Evolutionary conservation across 1,140 invertebrate species (phyloP), one percentile per base, ranked within the genome.

Genomic region (Psilanteris sp.): DNA sequence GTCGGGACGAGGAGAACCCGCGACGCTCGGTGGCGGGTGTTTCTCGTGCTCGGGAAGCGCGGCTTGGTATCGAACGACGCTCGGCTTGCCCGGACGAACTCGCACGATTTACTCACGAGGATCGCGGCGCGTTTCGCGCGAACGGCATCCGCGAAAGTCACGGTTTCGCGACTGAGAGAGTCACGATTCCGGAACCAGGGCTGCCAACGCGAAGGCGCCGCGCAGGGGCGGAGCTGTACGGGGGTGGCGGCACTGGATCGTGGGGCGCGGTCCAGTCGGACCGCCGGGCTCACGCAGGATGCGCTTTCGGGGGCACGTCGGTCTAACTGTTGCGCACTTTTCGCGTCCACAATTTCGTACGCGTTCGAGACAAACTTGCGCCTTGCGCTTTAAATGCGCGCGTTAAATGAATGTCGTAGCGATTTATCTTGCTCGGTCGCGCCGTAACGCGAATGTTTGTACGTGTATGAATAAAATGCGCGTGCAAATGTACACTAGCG

Each of bases 101-200:
- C 18, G 18, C 18, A 20, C 18, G 18, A 20, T 20, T 39, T 6
- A 2, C n/a, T 1, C 32, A 34, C 29, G 32, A 4, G 1, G 4
- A 34, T 15, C 14, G 32, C 32, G 13, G 32, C 32, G 32, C 22
- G 11, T 4, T 16, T 26, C 32, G 32, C 32, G 32, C 22, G 11
- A n/a, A 29, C 41, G 9, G 10, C 46, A 34, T 36, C 10, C 46
- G 46, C 46, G 31, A 50, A 36, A 50, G 31, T 11, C 46, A 34
- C 15, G 3, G 31, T 22, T 14, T 14, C 31, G 46, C 46, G 29
- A 50, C 46, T 46, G 46, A 24, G 29, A 13, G 31, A 34, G 16
- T 36, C 31, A n/a, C 18, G 31, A 50, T 50, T 50, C 46, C 46
- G 46, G 27, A 50, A 31, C 16, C 46, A 50, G 46, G 46, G 27